Conservation (phyloP, 1,140 invertebrate species). For the Diabrotica undecimpunctata region DNA sequence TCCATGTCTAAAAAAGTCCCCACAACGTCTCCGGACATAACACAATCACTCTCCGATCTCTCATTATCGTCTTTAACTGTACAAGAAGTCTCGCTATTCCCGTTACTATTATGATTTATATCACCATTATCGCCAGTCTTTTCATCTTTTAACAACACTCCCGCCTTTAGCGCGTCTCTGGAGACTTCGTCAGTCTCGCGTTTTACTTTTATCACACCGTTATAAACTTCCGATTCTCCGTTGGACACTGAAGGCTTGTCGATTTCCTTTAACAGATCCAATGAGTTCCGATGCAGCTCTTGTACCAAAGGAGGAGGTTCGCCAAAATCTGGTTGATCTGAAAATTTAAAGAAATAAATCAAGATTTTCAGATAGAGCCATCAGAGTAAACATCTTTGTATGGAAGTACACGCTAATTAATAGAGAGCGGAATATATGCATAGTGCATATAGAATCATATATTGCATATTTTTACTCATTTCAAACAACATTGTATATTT, state of each 20-base stretch:
- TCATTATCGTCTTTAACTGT: conserved; percentile 13
- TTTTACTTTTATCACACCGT: background rate
- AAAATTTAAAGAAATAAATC: background rate
- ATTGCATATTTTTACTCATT: no score
- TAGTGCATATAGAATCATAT: no score
- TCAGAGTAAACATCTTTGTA: no score
- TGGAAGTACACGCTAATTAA: no score
- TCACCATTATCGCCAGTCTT: conserved; percentile 19
- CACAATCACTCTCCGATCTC: conserved; percentile 4
- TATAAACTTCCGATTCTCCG: background rate
- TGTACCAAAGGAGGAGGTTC: conserved; percentile 7
- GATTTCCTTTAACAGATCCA: background rate
- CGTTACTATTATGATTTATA: conserved; percentile 13
- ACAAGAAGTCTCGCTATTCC: conserved; percentile 11
- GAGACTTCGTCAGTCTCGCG: conserved; percentile 5
- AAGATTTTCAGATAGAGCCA: background rate
- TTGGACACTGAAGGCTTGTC: background rate
- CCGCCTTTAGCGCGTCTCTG: background rate
- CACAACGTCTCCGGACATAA: conserved; percentile 8
- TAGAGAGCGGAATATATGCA: no score
- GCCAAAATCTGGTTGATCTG: conserved; percentile 12
- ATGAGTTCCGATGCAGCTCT: conserved; percentile 2
- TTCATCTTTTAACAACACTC: background rate
- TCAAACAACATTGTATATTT: no score
- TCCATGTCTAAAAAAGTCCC: conserved; percentile 23